Evolutionary conservation across 2,888 invertebrate genomes (phyloP).

Genomic region (Hypsopygia costalis): DNA sequence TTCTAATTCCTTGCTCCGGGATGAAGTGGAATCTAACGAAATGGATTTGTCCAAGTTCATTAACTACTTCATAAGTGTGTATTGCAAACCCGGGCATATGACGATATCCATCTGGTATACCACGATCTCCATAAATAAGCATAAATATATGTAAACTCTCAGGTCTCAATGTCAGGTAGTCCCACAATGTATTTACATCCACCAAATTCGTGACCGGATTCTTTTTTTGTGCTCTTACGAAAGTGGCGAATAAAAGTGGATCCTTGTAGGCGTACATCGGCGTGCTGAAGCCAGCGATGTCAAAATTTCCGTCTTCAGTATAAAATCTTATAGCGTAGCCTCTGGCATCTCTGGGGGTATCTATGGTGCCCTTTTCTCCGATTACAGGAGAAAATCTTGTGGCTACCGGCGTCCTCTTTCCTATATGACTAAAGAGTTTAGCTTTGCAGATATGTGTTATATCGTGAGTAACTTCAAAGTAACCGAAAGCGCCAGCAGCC

Average conservation of each 20-base stretch:
- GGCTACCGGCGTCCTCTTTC: constrained; percentile 88
- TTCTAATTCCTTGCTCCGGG: constrained; percentile 92
- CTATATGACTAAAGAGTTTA: constrained; percentile 85
- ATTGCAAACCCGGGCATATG: constrained; percentile 96
- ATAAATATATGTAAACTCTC: constrained; percentile 91
- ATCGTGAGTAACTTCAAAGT: constrained; percentile 91
- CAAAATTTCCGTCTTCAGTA: constrained; percentile 93
- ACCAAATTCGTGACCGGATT: constrained; percentile 93
- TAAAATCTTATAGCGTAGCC: constrained; percentile 96
- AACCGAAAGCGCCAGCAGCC: constrained; percentile 92
- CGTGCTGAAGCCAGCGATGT: constrained; percentile 93
- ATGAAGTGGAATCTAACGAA: constrained; percentile 94
- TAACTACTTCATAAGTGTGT: constrained; percentile 93
- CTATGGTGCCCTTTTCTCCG: constrained; percentile 92
- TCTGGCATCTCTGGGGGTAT: constrained; percentile 91
- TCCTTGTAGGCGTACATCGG: constrained; percentile 95
- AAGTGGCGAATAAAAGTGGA: constrained; percentile 91
- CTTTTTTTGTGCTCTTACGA: constrained; percentile 95
- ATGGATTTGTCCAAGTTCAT: constrained; percentile 82
- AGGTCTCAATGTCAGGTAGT: constrained; percentile 90
- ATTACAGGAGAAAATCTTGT: constrained; percentile 89
- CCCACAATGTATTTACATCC: constrained; percentile 95
- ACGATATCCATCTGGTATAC: constrained; percentile 93
- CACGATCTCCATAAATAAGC: constrained; percentile 92
- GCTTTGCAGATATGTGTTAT: constrained; percentile 88